Conservation (phyloP, 2,888 invertebrate species). For the Nematopogon swammerdamellus region DNA sequence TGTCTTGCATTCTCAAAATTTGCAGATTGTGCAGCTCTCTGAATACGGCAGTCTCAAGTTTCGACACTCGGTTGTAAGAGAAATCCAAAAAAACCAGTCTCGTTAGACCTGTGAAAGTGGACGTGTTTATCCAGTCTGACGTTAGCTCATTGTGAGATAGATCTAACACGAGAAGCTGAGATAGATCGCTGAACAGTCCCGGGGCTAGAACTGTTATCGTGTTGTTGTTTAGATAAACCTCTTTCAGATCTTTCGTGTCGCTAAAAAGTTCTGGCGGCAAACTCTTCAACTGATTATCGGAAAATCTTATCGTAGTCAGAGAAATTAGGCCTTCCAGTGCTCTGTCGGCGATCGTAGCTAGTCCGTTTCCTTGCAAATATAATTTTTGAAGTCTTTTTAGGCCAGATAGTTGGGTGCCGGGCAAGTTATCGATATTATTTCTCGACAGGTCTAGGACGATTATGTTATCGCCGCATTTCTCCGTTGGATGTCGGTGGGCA, state of each 20-base stretch:
- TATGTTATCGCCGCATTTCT: slow-evolving; percentile 68
- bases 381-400: slow-evolving; percentile 69
- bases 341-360: slow-evolving; percentile 72
- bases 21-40: slow-evolving; percentile 76
- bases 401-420: slow-evolving; percentile 68
- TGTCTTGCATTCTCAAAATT: slow-evolving; percentile 76
- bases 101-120: slow-evolving; percentile 74
- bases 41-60: slow-evolving; percentile 73
- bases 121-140: slow-evolving; percentile 78
- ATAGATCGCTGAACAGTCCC: slow-evolving; percentile 72
- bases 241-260: slow-evolving; percentile 73
- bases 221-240: slow-evolving; percentile 80
- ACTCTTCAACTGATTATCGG: slow-evolving; percentile 76
- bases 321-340: slow-evolving; percentile 73
- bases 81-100: slow-evolving; percentile 74
- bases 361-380: slow-evolving; percentile 72
- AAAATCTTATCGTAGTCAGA: slow-evolving; percentile 70
- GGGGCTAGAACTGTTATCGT: slow-evolving; percentile 77
- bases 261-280: slow-evolving; percentile 80
- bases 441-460: slow-evolving; percentile 70
- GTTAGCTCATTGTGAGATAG: slow-evolving; percentile 76
- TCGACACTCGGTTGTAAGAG: slow-evolving; percentile 71
- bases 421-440: slow-evolving; percentile 74
- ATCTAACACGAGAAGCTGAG: slow-evolving; percentile 72
- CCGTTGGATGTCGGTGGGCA: slow-evolving; percentile 52